phyloP scores from a whole-genome alignment of 2,888 invertebrate genomes.

The Biston stratarius region DNA sequence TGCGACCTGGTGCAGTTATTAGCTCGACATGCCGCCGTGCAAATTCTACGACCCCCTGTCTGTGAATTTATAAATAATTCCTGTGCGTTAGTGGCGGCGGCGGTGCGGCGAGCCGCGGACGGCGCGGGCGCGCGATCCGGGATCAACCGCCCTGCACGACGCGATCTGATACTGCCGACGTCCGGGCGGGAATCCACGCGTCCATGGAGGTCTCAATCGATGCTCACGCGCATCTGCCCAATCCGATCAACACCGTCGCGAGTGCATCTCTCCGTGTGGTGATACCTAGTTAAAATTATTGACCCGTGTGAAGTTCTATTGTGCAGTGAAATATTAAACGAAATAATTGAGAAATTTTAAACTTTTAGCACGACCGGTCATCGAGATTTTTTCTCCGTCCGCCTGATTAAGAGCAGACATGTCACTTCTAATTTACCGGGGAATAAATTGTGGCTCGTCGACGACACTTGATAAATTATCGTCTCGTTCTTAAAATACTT shows the following conservation, averaged over 20 bases:
- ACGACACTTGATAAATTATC: conserved; percentile 56
- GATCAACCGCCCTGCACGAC: conserved; percentile 71
- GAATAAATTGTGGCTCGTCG: conserved; percentile 62
- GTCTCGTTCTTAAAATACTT: conserved; percentile 57
- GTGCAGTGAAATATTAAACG: conserved; percentile 19
- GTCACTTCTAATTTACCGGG: conserved; percentile 64
- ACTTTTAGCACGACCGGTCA: conserved; percentile 48
- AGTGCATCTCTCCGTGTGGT: conserved; percentile 23
- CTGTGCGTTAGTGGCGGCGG: conserved; percentile 84
- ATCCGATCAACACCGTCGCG: conserved; percentile 25
- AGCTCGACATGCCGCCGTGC: conserved; percentile 75
- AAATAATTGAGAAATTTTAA: conserved; percentile 18
- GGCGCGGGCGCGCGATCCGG: conserved; percentile 84
- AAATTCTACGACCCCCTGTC: conserved; percentile 85
- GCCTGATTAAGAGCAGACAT: conserved; percentile 66
- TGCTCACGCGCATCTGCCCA: conserved; percentile 29
- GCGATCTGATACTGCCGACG: conserved; percentile 52
- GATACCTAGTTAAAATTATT: conserved; percentile 9
- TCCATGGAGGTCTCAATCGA: conserved; percentile 33
- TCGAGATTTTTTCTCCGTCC: conserved; percentile 55
- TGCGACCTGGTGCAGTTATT: conserved; percentile 62
- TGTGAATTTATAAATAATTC: conserved; percentile 86
- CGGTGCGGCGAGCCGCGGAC: conserved; percentile 83
- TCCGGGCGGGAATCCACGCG: conserved; percentile 31
- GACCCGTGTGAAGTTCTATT: conserved; percentile 20